These are phyloP conservation scores for Cylloceria caligata DNA, from an alignment of 2,888 invertebrate species.

Conservation along the genomic window DNA sequence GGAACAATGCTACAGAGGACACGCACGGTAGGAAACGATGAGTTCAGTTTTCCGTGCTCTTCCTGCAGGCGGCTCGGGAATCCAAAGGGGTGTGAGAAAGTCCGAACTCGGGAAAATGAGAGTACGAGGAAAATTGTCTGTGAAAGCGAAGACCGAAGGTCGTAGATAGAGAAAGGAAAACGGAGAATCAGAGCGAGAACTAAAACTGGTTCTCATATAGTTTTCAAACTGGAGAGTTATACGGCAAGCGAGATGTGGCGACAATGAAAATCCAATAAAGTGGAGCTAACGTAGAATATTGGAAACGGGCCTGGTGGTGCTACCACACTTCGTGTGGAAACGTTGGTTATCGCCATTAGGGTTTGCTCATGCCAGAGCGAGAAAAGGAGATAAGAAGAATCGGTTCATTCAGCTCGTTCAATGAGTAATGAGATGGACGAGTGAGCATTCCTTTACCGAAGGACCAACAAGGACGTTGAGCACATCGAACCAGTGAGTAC, in stretches of 20 bases:
- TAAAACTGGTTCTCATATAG: not conserved
- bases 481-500: slow-evolving; percentile 12
- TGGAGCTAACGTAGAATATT: slow-evolving; percentile 58
- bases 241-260: slow-evolving; percentile 51
- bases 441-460: slow-evolving; percentile 1
- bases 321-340: not conserved
- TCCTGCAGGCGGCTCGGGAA: not conserved
- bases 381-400: slow-evolving; percentile 35
- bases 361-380: not conserved
- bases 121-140: not conserved
- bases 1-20: slow-evolving; percentile 4
- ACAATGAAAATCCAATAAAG: slow-evolving; percentile 60
- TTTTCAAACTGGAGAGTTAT: slow-evolving; percentile 37
- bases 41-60: not conserved
- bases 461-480: slow-evolving; percentile 14
- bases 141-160: slow-evolving; percentile 19
- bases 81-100: slow-evolving; percentile 17
- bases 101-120: not conserved
- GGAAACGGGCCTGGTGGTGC: not conserved
- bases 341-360: not conserved
- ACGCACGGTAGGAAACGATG: slow-evolving; percentile 9
- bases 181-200: not conserved
- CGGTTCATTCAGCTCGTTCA: slow-evolving; percentile 31
- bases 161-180: not conserved
- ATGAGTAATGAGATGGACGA: slow-evolving; percentile 21